Base-by-base conservation (phyloP, 2,113 vertebrate species). In the Willisornis vidua region DNA sequence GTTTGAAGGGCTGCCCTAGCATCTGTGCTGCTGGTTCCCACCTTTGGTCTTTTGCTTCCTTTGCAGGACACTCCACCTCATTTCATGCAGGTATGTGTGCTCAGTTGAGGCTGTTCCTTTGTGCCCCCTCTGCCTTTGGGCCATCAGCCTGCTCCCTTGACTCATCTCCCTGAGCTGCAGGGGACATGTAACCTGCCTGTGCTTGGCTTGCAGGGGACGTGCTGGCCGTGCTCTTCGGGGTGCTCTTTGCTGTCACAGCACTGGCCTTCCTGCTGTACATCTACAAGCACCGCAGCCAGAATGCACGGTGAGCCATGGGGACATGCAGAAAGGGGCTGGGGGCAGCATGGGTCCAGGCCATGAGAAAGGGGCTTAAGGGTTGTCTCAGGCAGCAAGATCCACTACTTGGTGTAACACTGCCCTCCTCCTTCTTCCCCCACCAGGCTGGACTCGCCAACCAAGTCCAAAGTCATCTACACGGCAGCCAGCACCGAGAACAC, bases 221-320 rank as follows among this genome's bases (percentile, higher is more conserved):
- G 76, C 84, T 98, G 91, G 98, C 98, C 0, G 83, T 97, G 65
- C 89, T 98, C 62, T 98, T 98, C 0, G 98, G 98, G 43, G 84
- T 97, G 46, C 98, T 98, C 67, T 98, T 98, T 76, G 97, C 91
- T 4, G 13, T 92, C 66, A 98, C 97, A 0, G 90, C 95, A 2
- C 29, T 98, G 5, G 96, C 97, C 28, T 98, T 98, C 89, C 75
- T 98, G 25, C 74, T 98, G 43, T 98, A 98, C 20, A 93, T 98
- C 65, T 89, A 89, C 22, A 96, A 95, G 68, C 97, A 97, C 75
- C 95, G 90, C 83, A 96, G 46, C 76, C 96, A 91, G 81, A 97
- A 86, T 3, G 3, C 92, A 85, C 85, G 97, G 97, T 97, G 86
- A 97, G 93, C 1, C 2, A 24, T 3, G 14, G 28, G 28, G 9